Evolutionary conservation across 2,888 invertebrate species (phyloP).

Genomic region (Drosophila nigricruria): DNA sequence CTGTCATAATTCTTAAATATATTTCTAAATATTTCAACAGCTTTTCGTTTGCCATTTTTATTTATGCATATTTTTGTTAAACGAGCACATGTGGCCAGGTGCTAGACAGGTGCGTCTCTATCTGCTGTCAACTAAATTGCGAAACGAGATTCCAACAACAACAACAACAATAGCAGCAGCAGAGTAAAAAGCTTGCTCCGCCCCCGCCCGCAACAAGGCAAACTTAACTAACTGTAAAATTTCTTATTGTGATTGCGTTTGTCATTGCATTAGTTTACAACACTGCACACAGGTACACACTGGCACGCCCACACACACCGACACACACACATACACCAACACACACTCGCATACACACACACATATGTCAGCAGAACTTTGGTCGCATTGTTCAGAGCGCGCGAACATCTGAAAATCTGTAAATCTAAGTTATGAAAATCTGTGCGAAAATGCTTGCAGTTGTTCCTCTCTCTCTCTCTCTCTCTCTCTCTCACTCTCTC

Average conservation of each 20-base stretch:
- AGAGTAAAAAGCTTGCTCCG: conserved; percentile 35
- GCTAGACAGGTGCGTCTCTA: neutral
- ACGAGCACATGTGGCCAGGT: conserved; percentile 13
- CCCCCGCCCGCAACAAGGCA: conserved; percentile 66
- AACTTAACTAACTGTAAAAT: conserved; percentile 81
- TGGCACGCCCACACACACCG: conserved; percentile 21
- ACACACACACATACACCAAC: conserved; percentile 16
- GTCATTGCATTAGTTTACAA: conserved; percentile 81
- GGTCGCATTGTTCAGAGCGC: conserved; percentile 51
- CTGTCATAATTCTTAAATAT: conserved; percentile 61
- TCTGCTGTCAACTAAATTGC: conserved; percentile 55
- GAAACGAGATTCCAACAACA: conserved; percentile 38
- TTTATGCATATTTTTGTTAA: conserved; percentile 65
- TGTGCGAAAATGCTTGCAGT: conserved; percentile 68
- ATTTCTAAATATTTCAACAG: conserved; percentile 50
- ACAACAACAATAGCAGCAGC: conserved; percentile 6
- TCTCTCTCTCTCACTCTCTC: neutral
- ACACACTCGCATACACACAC: conserved; percentile 13
- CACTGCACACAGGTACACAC: conserved; percentile 65
- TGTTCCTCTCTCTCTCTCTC: neutral
- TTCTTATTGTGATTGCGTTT: conserved; percentile 81
- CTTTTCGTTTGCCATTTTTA: conserved; percentile 30
- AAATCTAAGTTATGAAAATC: conserved; percentile 78
- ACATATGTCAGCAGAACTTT: conserved; percentile 56
- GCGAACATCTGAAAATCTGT: conserved; percentile 56